Base-by-base conservation (phyloP, 1,140 invertebrate species). In the Panagrolaimus sp. region DNA sequence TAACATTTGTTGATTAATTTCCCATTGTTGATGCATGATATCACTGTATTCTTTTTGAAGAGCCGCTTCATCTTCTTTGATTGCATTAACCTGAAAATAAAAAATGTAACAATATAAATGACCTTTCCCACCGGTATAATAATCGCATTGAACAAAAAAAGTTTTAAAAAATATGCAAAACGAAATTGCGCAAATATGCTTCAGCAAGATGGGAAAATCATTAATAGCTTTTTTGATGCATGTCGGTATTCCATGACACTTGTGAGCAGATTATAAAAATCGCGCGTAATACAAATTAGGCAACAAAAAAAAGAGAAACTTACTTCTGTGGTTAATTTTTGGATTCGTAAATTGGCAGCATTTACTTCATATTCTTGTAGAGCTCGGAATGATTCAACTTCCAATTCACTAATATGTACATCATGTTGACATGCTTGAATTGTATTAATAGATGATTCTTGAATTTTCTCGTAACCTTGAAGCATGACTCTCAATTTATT, bases 401-500 rank as follows among this genome's bases (percentile, higher is more conserved):
- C 52, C 52, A 58, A n/a, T 6, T 0, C 17, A 58, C 28, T 58
- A 14, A 58, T 58, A 10, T 58, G 21, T 12, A 28, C 52, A 28
- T 58, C 52, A 28, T 58, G 52, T n/a, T 58, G 52, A 58, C 28
- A 12, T 12, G 21, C 17, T 6, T 21, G 28, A 28, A 58, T 58
- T 12, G 10, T 58, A 28, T n/a, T 58, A 9, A 58, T 28, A 12
- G 52, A 12, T 1, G 21, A 2, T 26, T 58, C 52, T 24, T 58
- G 21, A 28, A 58, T 58, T 21, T 58, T 58, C 52, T 91, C 90
- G 86, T 95, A 95, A 15, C 92, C 91, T 38, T 90, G 94, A 15
- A 94, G 91, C 1, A 97, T 86, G 65, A 97, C 91, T 86, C 94
- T 91, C 1, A 98, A 85, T 86, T 96, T 98, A 83, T 97, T 98